Evolutionary conservation across 2,888 invertebrate genomes (phyloP).

Genomic region (Epirrhoe tristata): DNA sequence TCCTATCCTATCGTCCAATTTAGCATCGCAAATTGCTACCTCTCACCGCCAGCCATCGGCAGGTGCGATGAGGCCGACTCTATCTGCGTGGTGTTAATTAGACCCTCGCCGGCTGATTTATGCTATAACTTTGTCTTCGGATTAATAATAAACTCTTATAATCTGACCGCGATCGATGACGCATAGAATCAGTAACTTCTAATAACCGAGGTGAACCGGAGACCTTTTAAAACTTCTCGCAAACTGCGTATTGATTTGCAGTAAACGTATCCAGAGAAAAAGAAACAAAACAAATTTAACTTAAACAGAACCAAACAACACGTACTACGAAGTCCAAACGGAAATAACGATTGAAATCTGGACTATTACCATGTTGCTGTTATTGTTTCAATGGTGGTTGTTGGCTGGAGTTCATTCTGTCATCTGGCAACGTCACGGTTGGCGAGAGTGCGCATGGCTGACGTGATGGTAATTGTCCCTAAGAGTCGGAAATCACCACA

Average conservation of each 20-base stretch:
- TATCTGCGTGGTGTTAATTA: slow-evolving; percentile 69
- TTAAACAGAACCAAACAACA: slow-evolving; percentile 36
- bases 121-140: slow-evolving; percentile 63
- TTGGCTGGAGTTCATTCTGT: slow-evolving; percentile 46
- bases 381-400: slow-evolving; percentile 41
- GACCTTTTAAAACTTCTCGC: slow-evolving; percentile 34
- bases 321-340: slow-evolving; percentile 42
- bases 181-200: slow-evolving; percentile 46
- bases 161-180: slow-evolving; percentile 56
- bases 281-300: slow-evolving; percentile 30
- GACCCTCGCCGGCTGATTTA: slow-evolving; percentile 71
- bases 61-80: slow-evolving; percentile 68
- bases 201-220: slow-evolving; percentile 37
- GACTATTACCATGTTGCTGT: slow-evolving; percentile 26
- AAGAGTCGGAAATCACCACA: slow-evolving; percentile 59
- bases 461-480: slow-evolving; percentile 61
- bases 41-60: slow-evolving; percentile 49
- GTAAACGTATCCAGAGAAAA: slow-evolving; percentile 23
- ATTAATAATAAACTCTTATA: slow-evolving; percentile 59
- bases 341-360: slow-evolving; percentile 36
- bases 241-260: slow-evolving; percentile 12
- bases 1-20: slow-evolving; percentile 33
- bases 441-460: slow-evolving; percentile 52
- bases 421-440: slow-evolving; percentile 72
- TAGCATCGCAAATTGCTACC: slow-evolving; percentile 54